phyloP scores from a whole-genome alignment of 2,888 invertebrate genomes.

The Phengaris arion region DNA sequence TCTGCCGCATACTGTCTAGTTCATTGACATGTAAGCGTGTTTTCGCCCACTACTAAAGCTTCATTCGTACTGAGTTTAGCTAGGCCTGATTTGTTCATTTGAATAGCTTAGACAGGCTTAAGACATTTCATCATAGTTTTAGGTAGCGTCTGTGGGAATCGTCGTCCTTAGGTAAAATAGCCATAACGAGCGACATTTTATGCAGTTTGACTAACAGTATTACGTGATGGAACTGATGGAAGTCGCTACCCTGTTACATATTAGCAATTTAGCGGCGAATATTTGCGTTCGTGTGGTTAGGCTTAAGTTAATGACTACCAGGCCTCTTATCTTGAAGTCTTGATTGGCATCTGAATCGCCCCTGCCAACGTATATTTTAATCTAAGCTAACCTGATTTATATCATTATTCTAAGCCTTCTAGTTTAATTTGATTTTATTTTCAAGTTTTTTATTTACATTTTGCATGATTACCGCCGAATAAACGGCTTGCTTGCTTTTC shows the following conservation, averaged over 20 bases:
- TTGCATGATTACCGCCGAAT: constrained; percentile 41
- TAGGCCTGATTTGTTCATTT: not conserved
- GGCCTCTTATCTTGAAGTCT: constrained; percentile 47
- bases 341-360: constrained; percentile 56
- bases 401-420: constrained; percentile 35
- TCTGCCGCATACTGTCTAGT: constrained; percentile 20
- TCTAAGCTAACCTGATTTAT: constrained; percentile 45
- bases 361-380: constrained; percentile 29
- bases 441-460: constrained; percentile 31
- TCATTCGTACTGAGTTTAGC: not conserved
- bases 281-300: not conserved
- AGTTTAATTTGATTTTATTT: constrained; percentile 26
- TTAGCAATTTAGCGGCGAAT: not conserved
- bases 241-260: not conserved
- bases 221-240: not conserved
- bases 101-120: not conserved
- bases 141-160: not conserved
- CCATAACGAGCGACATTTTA: not conserved
- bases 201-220: not conserved
- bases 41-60: constrained; percentile 23
- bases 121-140: constrained; percentile 1
- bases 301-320: constrained; percentile 44
- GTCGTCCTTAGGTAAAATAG: not conserved
- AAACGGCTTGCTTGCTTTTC: constrained; percentile 69
- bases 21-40: constrained; percentile 25